Evolutionary conservation across 2,888 invertebrate genomes (phyloP).

Genomic region (Cheilosia scutellata): DNA sequence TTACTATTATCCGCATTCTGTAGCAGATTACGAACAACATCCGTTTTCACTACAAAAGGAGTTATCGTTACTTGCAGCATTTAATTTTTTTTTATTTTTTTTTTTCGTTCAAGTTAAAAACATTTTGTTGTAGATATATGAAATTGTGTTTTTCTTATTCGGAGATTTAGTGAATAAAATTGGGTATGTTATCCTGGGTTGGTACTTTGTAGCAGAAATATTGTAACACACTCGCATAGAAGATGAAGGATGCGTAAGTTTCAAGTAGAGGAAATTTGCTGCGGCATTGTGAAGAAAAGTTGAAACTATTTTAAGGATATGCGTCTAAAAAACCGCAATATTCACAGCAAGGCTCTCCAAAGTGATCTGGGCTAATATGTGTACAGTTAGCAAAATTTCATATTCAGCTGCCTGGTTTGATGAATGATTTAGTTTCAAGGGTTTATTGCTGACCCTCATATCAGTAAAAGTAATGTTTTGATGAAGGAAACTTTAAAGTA

Average conservation of each 20-base stretch:
- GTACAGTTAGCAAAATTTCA: neutral
- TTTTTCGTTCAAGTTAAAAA: neutral
- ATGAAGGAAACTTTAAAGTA: neutral
- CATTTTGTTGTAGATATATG: conserved; percentile 13
- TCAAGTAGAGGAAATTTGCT: conserved; percentile 15
- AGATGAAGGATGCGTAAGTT: conserved; percentile 29
- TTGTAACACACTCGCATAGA: conserved; percentile 1
- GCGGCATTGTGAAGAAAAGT: conserved; percentile 3
- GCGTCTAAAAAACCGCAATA: neutral
- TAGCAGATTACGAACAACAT: conserved; percentile 68
- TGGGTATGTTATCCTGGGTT: conserved; percentile 14
- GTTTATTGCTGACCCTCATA: neutral
- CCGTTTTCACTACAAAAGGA: conserved; percentile 55
- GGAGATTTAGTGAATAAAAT: conserved; percentile 42
- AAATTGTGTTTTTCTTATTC: conserved; percentile 16
- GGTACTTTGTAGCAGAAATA: conserved; percentile 54
- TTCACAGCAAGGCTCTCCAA: neutral
- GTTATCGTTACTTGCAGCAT: conserved; percentile 73
- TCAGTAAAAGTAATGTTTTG: neutral
- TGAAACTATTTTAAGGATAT: conserved; percentile 23
- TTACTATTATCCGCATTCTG: conserved; percentile 75
- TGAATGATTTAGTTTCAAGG: neutral
- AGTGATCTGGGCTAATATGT: neutral
- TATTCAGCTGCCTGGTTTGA: neutral
- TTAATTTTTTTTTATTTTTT: conserved; percentile 60